Evolutionary conservation across 1,140 invertebrate genomes (phyloP).

Genomic region (Heliconius hewitsoni): DNA sequence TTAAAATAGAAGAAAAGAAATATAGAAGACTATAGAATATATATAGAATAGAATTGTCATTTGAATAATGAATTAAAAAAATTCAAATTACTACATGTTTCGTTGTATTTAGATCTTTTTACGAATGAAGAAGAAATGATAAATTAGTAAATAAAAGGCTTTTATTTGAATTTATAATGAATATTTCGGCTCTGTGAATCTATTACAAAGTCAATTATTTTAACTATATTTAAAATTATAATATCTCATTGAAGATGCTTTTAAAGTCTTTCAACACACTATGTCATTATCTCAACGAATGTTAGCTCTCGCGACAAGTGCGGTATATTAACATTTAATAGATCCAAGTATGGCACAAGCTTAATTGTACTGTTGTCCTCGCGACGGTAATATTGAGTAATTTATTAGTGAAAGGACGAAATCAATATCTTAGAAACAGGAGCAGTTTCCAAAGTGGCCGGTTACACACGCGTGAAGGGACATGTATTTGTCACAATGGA

Average conservation of each 20-base stretch:
- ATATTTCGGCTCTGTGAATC: too few relatives aligned
- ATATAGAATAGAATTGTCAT: too few relatives aligned
- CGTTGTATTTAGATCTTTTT: too few relatives aligned
- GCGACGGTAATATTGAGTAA: slow-evolving; percentile 9
- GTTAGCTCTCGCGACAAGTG: not conserved
- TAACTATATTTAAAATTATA: too few relatives aligned
- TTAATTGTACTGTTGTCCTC: slow-evolving; percentile 9
- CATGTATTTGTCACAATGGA: not conserved
- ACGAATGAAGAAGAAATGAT: too few relatives aligned
- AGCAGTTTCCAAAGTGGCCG: slow-evolving; percentile 20
- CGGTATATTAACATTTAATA: not conserved
- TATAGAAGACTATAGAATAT: too few relatives aligned
- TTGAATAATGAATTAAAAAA: too few relatives aligned
- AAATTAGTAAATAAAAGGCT: too few relatives aligned
- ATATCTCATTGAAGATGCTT: not conserved
- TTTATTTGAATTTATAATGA: too few relatives aligned
- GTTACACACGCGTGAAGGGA: not conserved
- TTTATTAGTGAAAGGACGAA: slow-evolving; percentile 26
- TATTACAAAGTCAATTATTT: too few relatives aligned
- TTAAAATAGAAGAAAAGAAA: too few relatives aligned
- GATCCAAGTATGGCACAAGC: not conserved
- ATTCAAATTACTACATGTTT: too few relatives aligned
- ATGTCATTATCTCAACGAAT: not conserved
- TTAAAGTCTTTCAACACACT: not conserved
- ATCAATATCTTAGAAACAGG: slow-evolving; percentile 24